Percentiles rank a stretch among this genome's conserved stretches.
phyloP scores from a whole-genome alignment of 2,797 vertebrate genomes.

The Molossus molossus region DNA sequence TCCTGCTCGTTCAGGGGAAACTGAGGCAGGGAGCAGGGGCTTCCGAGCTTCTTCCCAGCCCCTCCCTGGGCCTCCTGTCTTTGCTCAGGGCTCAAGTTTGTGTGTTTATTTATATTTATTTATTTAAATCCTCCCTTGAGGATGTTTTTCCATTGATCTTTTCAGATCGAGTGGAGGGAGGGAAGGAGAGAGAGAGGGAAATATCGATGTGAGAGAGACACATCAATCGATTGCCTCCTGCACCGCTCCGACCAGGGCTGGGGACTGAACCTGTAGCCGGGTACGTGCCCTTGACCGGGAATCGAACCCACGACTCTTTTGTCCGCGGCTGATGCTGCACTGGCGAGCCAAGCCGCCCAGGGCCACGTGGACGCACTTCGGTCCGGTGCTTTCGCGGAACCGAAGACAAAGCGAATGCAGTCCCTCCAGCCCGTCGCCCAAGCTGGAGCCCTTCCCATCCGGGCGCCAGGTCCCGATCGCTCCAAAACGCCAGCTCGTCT shows the following conservation, averaged over 20 bases:
- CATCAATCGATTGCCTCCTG: no score
- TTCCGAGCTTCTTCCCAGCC: background rate
- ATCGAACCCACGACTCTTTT: no score
- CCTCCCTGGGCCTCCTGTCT: background rate
- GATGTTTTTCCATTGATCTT: no score
- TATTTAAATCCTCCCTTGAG: no score
- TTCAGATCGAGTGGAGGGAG: no score
- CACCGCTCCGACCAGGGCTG: no score
- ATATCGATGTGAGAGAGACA: no score
- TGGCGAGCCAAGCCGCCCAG: background rate
- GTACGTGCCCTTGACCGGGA: no score
- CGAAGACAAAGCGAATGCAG: background rate
- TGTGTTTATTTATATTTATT: no score
- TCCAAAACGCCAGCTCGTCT: background rate
- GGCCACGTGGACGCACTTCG: background rate
- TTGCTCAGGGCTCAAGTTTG: background rate
- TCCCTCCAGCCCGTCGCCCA: background rate
- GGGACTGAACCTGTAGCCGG: no score
- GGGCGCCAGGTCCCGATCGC: background rate
- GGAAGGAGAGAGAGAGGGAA: no score
- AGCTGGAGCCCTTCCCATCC: background rate
- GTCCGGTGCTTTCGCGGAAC: background rate
- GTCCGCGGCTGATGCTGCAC: no score
- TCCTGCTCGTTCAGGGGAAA: background rate
- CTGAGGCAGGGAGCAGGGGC: background rate